Base-by-base conservation (phyloP, 2,113 vertebrate genomes). In the Bubo blakistoni region DNA sequence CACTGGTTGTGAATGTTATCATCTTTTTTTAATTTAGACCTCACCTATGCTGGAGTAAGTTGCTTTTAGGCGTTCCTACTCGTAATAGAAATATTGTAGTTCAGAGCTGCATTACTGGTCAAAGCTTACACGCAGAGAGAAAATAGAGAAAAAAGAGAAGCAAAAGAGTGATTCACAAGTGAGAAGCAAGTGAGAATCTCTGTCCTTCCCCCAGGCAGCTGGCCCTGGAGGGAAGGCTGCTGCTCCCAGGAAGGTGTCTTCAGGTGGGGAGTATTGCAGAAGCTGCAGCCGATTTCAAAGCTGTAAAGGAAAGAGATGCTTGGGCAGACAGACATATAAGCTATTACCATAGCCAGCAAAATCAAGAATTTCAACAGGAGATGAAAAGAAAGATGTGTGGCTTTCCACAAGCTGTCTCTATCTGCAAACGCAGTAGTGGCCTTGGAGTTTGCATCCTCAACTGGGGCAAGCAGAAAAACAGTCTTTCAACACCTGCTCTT, bases 201-300 rank as follows among this genome's bases (percentile, higher is more conserved):
- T 51, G 36, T 40, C 30, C 16, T 32, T 63, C 5, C n/a, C 15
- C 8, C 15, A 10, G 1, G 4, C 13, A 1, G 7, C 0, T 0
- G 40, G 22, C 24, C 11, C 22, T 3, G 2, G 22, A 29, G 63
- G 22, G 34, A 70, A 85, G 61, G 47, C 17, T 38, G 24, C 61
- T 65, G 85, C 52, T 73, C 62, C 54, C 0, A 0, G 49, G 46
- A 82, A 69, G 13, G 27, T 1, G 1, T 26, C 27, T 49, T 10
- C 4, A 4, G 16, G 2, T n/a, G 13, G 26, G 29, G 30, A 82
- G 30, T 42, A 54, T 0, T 5, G 26, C 27, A 9, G 32, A 78
- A 61, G 29, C 38, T 70, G 63, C 32, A 34, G 20, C 16, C 5
- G 5, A 10, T 40, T 34, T 55, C 54, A 67, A 70, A 62, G 13